Conservation (phyloP, 1,140 invertebrate genomes). For the Drosophila pseudoananassae region DNA sequence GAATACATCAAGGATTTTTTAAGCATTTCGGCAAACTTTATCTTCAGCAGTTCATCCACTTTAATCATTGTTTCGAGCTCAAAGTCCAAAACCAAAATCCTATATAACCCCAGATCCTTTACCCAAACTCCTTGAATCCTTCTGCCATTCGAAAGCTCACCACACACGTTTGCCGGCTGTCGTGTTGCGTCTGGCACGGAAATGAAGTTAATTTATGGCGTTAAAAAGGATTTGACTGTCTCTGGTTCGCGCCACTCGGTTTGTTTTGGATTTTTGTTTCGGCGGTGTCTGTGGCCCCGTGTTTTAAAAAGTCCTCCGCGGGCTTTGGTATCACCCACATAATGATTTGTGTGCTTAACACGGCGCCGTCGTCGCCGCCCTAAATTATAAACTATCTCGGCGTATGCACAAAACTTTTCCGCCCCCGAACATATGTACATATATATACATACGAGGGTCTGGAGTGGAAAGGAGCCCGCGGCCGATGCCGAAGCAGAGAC, state of each 20-base stretch:
- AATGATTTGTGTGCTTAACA: slow-evolving; percentile 78
- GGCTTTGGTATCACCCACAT: slow-evolving; percentile 59
- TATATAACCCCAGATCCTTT: slow-evolving; percentile 15
- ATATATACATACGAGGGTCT: slow-evolving; percentile 32
- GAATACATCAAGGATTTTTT: neutral
- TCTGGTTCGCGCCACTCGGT: slow-evolving; percentile 32
- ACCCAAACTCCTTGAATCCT: slow-evolving; percentile 2
- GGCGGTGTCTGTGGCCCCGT: slow-evolving; percentile 18
- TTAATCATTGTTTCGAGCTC: slow-evolving; percentile 7
- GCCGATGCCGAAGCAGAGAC: neutral
- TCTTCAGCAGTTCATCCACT: neutral
- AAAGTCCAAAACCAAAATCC: slow-evolving; percentile 13
- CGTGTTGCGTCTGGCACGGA: slow-evolving; percentile 77
- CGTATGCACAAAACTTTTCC: slow-evolving; percentile 58
- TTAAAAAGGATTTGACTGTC: slow-evolving; percentile 76
- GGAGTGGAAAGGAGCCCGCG: neutral
- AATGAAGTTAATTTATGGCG: slow-evolving; percentile 82
- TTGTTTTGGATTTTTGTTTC: slow-evolving; percentile 44
- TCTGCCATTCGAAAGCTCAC: slow-evolving; percentile 35
- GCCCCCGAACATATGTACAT: slow-evolving; percentile 32
- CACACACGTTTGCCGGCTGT: slow-evolving; percentile 69
- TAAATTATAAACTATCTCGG: slow-evolving; percentile 79
- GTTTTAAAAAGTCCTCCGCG: slow-evolving; percentile 37
- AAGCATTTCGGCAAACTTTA: neutral
- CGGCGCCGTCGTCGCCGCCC: slow-evolving; percentile 59